Conservation (phyloP, 2,888 invertebrate genomes). For the Mythimna albipuncta region DNA sequence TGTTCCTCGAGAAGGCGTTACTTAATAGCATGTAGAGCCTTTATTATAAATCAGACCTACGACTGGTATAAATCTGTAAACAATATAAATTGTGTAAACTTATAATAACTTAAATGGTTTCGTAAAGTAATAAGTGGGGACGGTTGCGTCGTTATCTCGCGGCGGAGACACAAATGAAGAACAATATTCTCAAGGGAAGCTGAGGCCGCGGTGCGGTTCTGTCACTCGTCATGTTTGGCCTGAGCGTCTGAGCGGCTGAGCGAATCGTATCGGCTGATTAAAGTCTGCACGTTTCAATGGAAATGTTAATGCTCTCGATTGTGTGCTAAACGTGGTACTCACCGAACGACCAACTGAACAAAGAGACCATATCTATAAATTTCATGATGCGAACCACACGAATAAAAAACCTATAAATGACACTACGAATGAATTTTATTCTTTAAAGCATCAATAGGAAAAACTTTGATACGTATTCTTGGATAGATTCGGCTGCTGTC, state of each 20-base stretch:
- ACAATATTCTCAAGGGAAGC: constrained; percentile 54
- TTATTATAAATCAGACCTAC: constrained; percentile 77
- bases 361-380: constrained; percentile 85
- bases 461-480: constrained; percentile 80
- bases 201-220: constrained; percentile 55
- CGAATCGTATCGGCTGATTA: constrained; percentile 75
- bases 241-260: constrained; percentile 71
- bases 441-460: constrained; percentile 78
- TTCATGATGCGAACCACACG: constrained; percentile 73
- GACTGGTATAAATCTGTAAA: constrained; percentile 69
- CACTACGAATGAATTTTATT: constrained; percentile 83
- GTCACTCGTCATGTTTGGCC: constrained; percentile 69
- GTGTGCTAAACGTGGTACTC: constrained; percentile 85
- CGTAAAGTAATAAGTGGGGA: constrained; percentile 51
- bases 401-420: constrained; percentile 80
- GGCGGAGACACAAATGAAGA: constrained; percentile 57
- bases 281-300: constrained; percentile 81
- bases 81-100: constrained; percentile 71
- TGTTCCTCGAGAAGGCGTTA: constrained; percentile 78
- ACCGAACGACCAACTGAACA: constrained; percentile 81
- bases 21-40: constrained; percentile 75
- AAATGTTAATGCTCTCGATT: constrained; percentile 87
- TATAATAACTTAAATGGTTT: constrained; percentile 62
- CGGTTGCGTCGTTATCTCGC: constrained; percentile 37
- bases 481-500: constrained; percentile 78